Base-by-base conservation (phyloP, 2,113 vertebrate genomes). In the Phaethornis superciliosus region DNA sequence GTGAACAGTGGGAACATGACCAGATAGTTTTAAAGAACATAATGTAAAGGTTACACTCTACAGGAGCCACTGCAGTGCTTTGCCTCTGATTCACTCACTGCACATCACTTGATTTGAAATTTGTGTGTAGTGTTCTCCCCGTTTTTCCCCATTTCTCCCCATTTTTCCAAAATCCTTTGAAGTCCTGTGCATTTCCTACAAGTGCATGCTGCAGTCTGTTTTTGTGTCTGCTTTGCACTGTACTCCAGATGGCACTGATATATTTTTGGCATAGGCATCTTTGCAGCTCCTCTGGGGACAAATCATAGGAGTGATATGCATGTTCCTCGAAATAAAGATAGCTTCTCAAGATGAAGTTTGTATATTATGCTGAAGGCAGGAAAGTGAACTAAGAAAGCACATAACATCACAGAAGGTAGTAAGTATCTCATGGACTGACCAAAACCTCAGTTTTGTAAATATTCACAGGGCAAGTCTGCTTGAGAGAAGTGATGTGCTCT, bases 161-260 rank as follows among this genome's bases (percentile, higher is more conserved):
- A 7, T 87, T 83, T 63, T 80, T 91, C 55, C 51, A 69, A 90
- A 78, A 62, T 47, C 18, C 78, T 89, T 77, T 67, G 56, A 88
- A 52, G 67, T 92, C 68, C 87, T 64, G 35, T 80, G 21, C 30
- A 11, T 63, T 92, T 89, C 55, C 35, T 91, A 14, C 52, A 68
- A 88, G 68, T 44, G 51, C 55, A 24, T 83, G 60, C 16, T 59
- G 19, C 5, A 28, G 15, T 51, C 63, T 96, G 44, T 81, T 93
- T 92, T 81, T 75, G 33, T 81, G 37, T 58, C 67, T 81, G 24
- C 49, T 91, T 83, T 91, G 28, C 35, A 37, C 74, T 92, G 47
- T 89, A n/a, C 37, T 94, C 71, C 85, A 96, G 89, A 94, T 94
- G 91, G 81, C 46, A 35, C 74, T 42, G 46, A 35, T 90, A 3